phyloP scores from a whole-genome alignment of 2,113 vertebrate species.

The Prunella himalayana region DNA sequence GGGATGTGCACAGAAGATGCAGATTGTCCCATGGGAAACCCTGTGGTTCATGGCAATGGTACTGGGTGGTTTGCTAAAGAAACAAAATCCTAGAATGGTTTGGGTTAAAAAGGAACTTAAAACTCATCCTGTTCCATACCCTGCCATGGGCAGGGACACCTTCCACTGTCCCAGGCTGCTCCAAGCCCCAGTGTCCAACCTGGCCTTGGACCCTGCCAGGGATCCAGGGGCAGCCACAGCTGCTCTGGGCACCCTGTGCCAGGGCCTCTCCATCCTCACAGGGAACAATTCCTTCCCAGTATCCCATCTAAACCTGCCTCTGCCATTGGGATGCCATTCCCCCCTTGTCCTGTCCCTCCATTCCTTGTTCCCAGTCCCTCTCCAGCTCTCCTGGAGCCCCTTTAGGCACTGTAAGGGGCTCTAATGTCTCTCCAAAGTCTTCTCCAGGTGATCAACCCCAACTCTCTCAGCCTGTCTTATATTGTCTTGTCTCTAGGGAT shows the following conservation, averaged over 20 bases:
- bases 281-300: not conserved
- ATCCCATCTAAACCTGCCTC: not conserved
- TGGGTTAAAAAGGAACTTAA: not conserved
- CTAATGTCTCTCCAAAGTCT: not conserved
- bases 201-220: not conserved
- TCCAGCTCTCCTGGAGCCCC: not conserved
- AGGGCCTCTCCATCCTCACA: rapidly evolving
- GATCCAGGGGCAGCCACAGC: not conserved
- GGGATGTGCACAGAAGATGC: slow-evolving; percentile 57
- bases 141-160: not conserved
- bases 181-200: rapidly evolving
- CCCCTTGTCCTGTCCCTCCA: not conserved
- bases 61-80: not conserved
- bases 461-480: not conserved
- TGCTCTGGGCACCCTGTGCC: not conserved
- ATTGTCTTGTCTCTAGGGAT: slow-evolving; percentile 63
- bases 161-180: not conserved
- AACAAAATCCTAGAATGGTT: not conserved
- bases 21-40: slow-evolving; percentile 65
- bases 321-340: not conserved
- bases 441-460: not conserved
- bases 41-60: slow-evolving; percentile 71
- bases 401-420: not conserved
- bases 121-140: not conserved
- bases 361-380: not conserved